phyloP scores from a whole-genome alignment of 2,888 invertebrate species.

The Ichneumon xanthorius region DNA sequence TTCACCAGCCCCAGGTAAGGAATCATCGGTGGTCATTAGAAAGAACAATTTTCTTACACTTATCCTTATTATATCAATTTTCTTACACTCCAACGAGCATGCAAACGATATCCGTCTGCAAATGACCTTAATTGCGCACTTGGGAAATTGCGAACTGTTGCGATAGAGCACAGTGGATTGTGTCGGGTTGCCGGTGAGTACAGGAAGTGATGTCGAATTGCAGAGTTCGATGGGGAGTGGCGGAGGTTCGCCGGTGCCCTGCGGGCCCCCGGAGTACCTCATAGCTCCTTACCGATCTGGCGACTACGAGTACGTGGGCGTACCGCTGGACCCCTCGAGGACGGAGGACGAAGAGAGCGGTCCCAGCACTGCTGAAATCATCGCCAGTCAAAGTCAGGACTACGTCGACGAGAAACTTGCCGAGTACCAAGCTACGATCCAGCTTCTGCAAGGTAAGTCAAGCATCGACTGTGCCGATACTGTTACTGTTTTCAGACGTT shows the following conservation, averaged over 20 bases:
- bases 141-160: not conserved
- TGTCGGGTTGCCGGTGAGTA: not conserved
- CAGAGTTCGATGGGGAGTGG: constrained; percentile 80
- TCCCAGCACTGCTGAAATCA: constrained; percentile 95
- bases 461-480: not conserved
- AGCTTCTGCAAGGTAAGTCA: constrained; percentile 89
- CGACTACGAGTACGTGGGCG: constrained; percentile 91
- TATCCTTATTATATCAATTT: too few species aligned
- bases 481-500: too few species aligned
- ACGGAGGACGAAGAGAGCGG: constrained; percentile 91
- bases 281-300: constrained; percentile 86
- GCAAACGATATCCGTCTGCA: not conserved
- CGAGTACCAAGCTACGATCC: constrained; percentile 96
- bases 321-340: constrained; percentile 91
- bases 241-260: constrained; percentile 78
- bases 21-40: not conserved
- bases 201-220: constrained; percentile 28
- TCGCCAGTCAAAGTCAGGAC: constrained; percentile 97
- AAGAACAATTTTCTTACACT: constrained; percentile 71
- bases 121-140: not conserved
- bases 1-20: constrained; percentile 79
- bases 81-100: constrained; percentile 67
- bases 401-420: constrained; percentile 97
- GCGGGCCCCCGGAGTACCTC: constrained; percentile 82
- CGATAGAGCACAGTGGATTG: not conserved